Base-by-base conservation (phyloP, 2,888 invertebrate genomes). In the Leptogaster cylindrica region DNA sequence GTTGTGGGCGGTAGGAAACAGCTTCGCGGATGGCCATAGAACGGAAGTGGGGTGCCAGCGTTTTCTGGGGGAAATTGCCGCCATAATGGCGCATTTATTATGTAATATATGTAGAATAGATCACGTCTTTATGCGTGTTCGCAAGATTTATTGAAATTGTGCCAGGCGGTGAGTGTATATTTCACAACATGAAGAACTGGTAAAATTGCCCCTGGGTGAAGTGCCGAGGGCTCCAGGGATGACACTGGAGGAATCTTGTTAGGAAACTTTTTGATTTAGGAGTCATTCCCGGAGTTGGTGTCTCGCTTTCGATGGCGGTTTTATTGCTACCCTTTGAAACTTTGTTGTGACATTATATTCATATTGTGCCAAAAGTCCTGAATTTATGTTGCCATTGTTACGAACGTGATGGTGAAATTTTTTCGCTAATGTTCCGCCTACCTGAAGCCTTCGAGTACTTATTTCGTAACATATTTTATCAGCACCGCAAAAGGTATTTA, bases 41-140 rank as follows among this genome's bases (percentile, higher is more conserved):
- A n/a, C 16, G 12, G 58, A 28, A 8, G 58, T 20, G 55, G 41
- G 33, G n/a, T n/a, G 28, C n/a, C 16, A 39, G 27, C n/a, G 61
- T 39, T 39, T n/a, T n/a, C n/a, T 48, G 48, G 46, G 36, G 46
- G 52, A 61, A 41, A 14, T 50, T 50, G 58, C 67, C 65, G 27
- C 61, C 61, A 61, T 70, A 70, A 70, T 70, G 70, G 70, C 68
- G 68, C 66, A 66, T 70, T 70, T 70, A 70, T 70, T 70, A 70
- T 70, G 70, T 70, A 70, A 70, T 68, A n/a, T n/a, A 70, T 70
- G 68, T 68, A 70, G 66, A 70, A 70, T 66, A 70, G 68, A 70
- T 66, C 70, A 70, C 66, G 70, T 68, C 64, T 68, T 66, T 68
- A 70, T 70, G 66, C 66, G 64, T 68, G 68, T 66, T 70, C 61